A percentile compares a stretch with the other conserved stretches of the same genome.
Conservation (phyloP, 2,888 invertebrate genomes). For the Conops quadrifasciatus region DNA sequence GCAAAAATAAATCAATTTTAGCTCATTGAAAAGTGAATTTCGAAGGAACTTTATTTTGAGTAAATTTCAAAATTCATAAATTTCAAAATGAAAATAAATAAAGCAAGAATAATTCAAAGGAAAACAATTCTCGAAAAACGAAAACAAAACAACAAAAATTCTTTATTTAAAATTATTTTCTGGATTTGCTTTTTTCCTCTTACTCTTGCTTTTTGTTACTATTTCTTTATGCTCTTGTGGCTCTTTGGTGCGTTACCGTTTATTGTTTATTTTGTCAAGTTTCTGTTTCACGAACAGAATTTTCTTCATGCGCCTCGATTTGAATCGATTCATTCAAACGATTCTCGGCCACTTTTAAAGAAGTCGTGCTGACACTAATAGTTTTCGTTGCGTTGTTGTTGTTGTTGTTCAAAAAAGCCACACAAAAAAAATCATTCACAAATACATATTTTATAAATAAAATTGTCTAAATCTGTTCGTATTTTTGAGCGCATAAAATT, state of each 20-base stretch:
- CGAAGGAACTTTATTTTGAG: background rate
- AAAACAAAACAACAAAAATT: background rate
- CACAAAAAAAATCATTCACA: too few species aligned
- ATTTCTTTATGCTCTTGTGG: too few species aligned
- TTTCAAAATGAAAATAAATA: background rate
- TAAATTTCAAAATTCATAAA: constrained; percentile 13
- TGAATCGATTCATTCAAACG: constrained; percentile 1
- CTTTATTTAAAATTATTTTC: too few species aligned
- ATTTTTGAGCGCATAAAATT: too few species aligned
- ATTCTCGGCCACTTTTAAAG: constrained; percentile 17
- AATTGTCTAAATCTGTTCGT: too few species aligned
- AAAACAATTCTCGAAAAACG: background rate
- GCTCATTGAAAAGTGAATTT: background rate
- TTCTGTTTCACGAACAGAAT: constrained; percentile 19
- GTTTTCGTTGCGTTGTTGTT: too few species aligned
- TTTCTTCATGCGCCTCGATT: constrained; percentile 5
- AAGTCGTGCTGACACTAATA: too few species aligned
- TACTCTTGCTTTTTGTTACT: too few species aligned
- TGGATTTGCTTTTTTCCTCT: too few species aligned
- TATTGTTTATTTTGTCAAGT: constrained; percentile 11
- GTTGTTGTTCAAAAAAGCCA: too few species aligned
- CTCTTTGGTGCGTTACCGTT: too few species aligned
- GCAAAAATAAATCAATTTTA: constrained; percentile 31
- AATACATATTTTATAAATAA: too few species aligned
- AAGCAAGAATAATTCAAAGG: background rate